Percentiles rank a stretch among this genome's conserved stretches.
These are phyloP conservation scores for Bos indicus DNA, from an alignment of 2,113 vertebrate genomes.

Conservation along the genomic window DNA sequence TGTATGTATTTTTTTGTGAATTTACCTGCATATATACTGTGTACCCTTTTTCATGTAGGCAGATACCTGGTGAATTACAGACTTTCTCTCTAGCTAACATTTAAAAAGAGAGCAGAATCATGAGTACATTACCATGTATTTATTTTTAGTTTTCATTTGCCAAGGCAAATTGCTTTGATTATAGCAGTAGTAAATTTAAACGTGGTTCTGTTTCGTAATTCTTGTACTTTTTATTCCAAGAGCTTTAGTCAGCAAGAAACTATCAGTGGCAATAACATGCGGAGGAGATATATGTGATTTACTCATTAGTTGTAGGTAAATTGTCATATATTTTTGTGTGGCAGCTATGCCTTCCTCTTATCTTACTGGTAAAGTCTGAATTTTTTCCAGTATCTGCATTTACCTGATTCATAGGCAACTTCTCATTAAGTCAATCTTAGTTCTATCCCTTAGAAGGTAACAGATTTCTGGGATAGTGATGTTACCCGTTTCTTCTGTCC, in stretches of 20 bases:
- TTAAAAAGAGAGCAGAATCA: background rate
- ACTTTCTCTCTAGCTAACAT: background rate
- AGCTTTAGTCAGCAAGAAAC: background rate
- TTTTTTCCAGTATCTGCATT: background rate
- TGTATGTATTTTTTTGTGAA: background rate
- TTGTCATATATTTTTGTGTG: background rate
- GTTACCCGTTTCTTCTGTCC: background rate
- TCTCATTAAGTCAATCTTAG: background rate
- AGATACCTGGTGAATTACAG: background rate
- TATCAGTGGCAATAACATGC: background rate
- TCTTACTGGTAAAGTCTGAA: background rate
- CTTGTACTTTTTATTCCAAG: background rate
- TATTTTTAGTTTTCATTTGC: conserved; percentile 46
- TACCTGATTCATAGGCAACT: background rate
- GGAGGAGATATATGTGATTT: background rate
- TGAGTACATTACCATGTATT: background rate
- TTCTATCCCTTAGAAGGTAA: background rate
- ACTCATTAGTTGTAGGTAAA: background rate
- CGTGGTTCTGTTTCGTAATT: conserved; percentile 30
- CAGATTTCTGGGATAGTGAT: background rate
- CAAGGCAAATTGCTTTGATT: conserved; percentile 28
- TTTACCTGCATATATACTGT: background rate
- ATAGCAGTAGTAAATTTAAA: conserved; percentile 15
- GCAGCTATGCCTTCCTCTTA: background rate
- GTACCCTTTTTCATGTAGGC: background rate